Evolutionary conservation across 2,797 vertebrate genomes (phyloP), one percentile per base, ranked within the genome.

Genomic region (Phrynocephalus forsythii): DNA sequence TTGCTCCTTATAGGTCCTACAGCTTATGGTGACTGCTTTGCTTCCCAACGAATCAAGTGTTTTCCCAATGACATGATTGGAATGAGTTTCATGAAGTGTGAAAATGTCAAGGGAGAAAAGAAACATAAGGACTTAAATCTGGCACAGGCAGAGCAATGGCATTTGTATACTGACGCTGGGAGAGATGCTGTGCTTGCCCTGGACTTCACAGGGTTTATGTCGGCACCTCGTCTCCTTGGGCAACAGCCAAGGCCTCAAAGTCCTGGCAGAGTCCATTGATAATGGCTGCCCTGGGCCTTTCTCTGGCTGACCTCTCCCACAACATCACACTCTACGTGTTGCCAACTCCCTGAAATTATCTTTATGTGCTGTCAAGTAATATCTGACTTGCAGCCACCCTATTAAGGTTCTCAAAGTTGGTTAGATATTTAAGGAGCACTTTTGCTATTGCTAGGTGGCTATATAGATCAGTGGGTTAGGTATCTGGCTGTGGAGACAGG

Each of bases 101-200:
- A 82, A 82, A 82, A 75, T 66, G 60, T 67, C 79, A 67, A 73
- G n/a, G 60, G 67, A 81, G 79, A 82, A 76, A 76, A 82, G 38
- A 87, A 82, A 60, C 79, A 87, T 79, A 75, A 67, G 79, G 8
- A 18, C 60, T 38, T 82, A 48, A 66, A 16, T 52, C 71, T 87
- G 79, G 79, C 60, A 33, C 82, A 8, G 24, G 28, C 28, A 76
- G 50, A 3, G 16, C 38, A 76, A 76, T 76, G 71, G 71, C 67
- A 82, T 87, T 82, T 82, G 86, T 11, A 22, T 67, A 30, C 79
- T n/a, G 68, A 82, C 60, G 28, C 30, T 30, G 38, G 79, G 24
- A 63, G 71, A 52, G n/a, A 76, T 63, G n/a, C 52, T 10, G 5
- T 7, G 22, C 50, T 52, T 84, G 71, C 16, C 44, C 16, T 9